Evolutionary conservation across 2,113 vertebrate species (phyloP), one percentile per base, ranked within the genome.

Genomic region (Pluvianellus socialis): DNA sequence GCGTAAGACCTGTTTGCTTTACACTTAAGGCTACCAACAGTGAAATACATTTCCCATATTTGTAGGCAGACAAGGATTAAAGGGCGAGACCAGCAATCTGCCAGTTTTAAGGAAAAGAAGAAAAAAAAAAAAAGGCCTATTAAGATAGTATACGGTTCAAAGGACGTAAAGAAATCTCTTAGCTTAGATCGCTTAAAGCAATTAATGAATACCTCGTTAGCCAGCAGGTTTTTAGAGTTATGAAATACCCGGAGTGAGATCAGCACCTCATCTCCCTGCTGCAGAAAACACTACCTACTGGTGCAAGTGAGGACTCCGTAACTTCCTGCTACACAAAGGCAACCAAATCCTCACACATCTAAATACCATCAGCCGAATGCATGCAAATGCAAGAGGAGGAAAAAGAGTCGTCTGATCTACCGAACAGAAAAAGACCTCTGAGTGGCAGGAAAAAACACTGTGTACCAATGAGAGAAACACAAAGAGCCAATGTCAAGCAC

Each of bases 261-360:
- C 85, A 96, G 77, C 66, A 82, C 45, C 88, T 32, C 22, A 58
- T 50, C 83, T 76, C 80, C 53, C 77, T 63, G 66, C 74, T 90
- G 58, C 84, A 96, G 66, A 82, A 90, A 94, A 81, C 10, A 56
- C 70, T 32, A 68, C 1, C 1, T 30, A 79, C 22, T 61, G 20
- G 73, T 49, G 76, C 95, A 91, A 94, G 86, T 6, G 32, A 89
- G 89, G 83, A 84, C 61, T 84, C 68, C 4, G 4, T 50, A 80
- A 95, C 91, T 96, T 95, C 81, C 92, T 96, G 86, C 71, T 91
- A 15, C 10, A 95, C 92, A 96, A 94, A 95, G 73, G 89, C 82
- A 95, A 89, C 53, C 95, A 95, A 94, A 92, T 85, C 84, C 84
- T 92, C 74, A 90, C 80, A 73, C 50, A 87, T 88, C 88, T 92